Percentiles rank a stretch among this genome's conserved stretches.
phyloP scores from a whole-genome alignment of 1,140 invertebrate genomes.

The Leptinotarsa undecemlineata region DNA sequence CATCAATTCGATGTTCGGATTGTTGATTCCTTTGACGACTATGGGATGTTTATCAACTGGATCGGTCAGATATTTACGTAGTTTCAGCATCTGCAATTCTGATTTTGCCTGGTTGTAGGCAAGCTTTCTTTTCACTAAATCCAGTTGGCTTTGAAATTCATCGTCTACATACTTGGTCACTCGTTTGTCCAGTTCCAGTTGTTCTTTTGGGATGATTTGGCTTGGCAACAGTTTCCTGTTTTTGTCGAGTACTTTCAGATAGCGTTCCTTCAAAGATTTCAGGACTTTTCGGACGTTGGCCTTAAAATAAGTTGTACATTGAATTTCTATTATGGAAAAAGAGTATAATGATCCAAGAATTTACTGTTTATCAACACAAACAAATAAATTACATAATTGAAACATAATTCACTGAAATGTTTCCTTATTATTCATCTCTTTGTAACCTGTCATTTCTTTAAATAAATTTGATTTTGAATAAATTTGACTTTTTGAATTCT shows the following conservation, averaged over 20 bases:
- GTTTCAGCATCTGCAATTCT: constrained; percentile 69
- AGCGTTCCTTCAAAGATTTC: constrained; percentile 38
- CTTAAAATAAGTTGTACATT: neutral
- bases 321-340: too few species aligned
- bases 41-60: constrained; percentile 58
- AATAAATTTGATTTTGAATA: too few species aligned
- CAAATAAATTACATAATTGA: too few species aligned
- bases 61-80: constrained; percentile 71
- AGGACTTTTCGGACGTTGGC: constrained; percentile 31
- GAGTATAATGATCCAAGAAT: too few species aligned
- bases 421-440: too few species aligned
- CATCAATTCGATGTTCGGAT: constrained; percentile 60
- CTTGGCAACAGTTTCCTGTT: constrained; percentile 63
- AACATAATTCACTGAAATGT: too few species aligned
- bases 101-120: constrained; percentile 72
- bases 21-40: constrained; percentile 56
- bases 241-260: constrained; percentile 50
- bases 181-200: constrained; percentile 67
- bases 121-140: constrained; percentile 58
- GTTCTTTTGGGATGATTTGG: constrained; percentile 60
- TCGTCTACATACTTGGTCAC: constrained; percentile 65
- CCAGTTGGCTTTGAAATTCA: constrained; percentile 63
- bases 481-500: too few species aligned
- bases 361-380: too few species aligned
- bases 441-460: too few species aligned